Evolutionary conservation across 2,113 vertebrate species (phyloP), one percentile per base, ranked within the genome.

Genomic region (Mustela lutreola): DNA sequence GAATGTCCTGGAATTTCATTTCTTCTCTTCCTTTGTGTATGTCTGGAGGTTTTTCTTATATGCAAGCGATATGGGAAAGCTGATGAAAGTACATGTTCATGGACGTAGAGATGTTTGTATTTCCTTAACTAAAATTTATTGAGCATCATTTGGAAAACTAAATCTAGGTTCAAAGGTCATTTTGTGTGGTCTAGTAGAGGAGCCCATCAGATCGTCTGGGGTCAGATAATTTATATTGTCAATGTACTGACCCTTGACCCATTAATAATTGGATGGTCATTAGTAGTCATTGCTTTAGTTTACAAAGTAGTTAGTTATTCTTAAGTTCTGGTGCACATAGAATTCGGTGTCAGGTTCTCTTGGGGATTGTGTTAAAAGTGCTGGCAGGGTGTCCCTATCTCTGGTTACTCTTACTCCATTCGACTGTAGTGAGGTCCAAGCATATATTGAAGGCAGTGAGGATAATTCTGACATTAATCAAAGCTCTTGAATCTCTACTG

Each of bases 181-280:
- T 71, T 79, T 56, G 28, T 92, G 95, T 22, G 87, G 0, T 91
- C 5, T 82, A 24, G 12, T 60, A 39, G 28, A 89, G 5, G 26
- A 92, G 33, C 65, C 12, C 62, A 2, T 89, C 53, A 73, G 53
- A 86, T 79, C 14, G 65, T 81, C 16, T 73, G 22, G 11, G 5
- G 50, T 60, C 82, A 94, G 58, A 95, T 90, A 82, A 95, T 90
- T 94, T 95, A 84, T 79, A 7, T 45, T 67, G 15, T 91, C 36
- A 60, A 15, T 78, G 81, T 45, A 95, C 39, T 84, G 75, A 62
- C 39, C 7, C 9, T 10, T 65, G 70, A 53, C 21, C 33, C 21
- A 60, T 65, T 91, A 75, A 45, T 94, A 75, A 94, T 93, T 86
- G 7, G 48, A 82, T 79, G 21, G 28, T 8, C 31, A 86, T 50